Evolutionary conservation across 2,888 invertebrate species (phyloP).

Genomic region (Zaprionus lineosus): DNA sequence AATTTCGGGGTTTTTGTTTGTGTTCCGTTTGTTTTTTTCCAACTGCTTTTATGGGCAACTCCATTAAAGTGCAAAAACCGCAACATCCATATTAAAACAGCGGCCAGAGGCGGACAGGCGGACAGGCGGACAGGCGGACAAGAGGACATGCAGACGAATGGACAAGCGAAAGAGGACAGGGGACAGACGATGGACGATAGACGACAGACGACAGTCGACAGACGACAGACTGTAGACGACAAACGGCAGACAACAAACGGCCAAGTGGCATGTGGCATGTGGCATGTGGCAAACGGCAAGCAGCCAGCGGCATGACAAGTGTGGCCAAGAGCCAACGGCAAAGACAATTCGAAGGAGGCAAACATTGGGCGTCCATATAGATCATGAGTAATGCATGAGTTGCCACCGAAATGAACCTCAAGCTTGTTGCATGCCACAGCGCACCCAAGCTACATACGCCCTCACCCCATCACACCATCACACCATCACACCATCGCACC

Average conservation of each 20-base stretch:
- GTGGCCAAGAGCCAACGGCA: constrained; percentile 2
- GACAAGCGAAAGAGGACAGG: too few species aligned
- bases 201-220: too few species aligned
- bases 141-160: too few species aligned
- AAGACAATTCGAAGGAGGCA: constrained; percentile 41
- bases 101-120: constrained; percentile 19
- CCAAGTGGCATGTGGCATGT: constrained; percentile 30
- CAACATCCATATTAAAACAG: constrained; percentile 63
- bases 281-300: too few species aligned
- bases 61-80: constrained; percentile 66
- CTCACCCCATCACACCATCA: background rate
- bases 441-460: background rate
- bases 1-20: background rate
- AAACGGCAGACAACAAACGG: too few species aligned
- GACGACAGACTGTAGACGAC: too few species aligned
- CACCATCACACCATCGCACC: background rate
- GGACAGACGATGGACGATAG: too few species aligned
- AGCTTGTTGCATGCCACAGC: constrained; percentile 57
- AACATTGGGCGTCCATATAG: constrained; percentile 8
- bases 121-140: too few species aligned
- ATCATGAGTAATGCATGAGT: constrained; percentile 74
- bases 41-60: constrained; percentile 56
- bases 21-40: background rate
- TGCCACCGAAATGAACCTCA: constrained; percentile 35
- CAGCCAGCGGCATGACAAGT: constrained; percentile 23